Percentiles rank a stretch among this genome's conserved stretches.
These are phyloP conservation scores for Saguinus midas DNA, from an alignment of 2,113 vertebrate species.

Conservation along the genomic window DNA sequence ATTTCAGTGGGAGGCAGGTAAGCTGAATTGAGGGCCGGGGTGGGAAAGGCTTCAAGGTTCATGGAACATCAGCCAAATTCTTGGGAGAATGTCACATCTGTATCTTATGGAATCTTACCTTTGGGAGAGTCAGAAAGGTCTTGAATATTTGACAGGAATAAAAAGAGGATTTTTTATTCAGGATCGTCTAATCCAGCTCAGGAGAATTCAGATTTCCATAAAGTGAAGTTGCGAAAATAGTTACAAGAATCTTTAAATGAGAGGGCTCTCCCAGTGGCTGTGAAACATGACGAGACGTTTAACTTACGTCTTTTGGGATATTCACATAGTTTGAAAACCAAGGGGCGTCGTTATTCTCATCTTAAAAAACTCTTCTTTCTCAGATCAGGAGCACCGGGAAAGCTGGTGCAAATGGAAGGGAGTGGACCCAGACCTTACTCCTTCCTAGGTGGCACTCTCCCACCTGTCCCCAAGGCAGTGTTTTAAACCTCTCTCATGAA, in stretches of 20 bases:
- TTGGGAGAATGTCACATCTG: not conserved
- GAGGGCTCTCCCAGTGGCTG: not conserved
- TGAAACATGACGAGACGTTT: not conserved
- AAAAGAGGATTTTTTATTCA: not conserved
- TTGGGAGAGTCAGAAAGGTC: not conserved
- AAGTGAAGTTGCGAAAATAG: not conserved
- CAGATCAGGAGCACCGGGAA: rapidly evolving
- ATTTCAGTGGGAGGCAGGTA: not conserved
- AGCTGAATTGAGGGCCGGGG: not conserved
- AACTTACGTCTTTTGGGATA: not conserved
- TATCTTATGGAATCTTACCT: slow-evolving; percentile 31
- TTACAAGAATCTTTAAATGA: not conserved
- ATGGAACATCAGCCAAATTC: not conserved
- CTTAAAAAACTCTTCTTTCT: not conserved
- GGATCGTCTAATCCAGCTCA: not conserved
- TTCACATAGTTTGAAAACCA: not conserved
- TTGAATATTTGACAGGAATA: slow-evolving; percentile 30
- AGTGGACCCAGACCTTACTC: not conserved
- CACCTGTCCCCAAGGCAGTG: not conserved
- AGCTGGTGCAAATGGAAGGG: not conserved
- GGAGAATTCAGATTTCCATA: not conserved
- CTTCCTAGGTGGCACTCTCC: not conserved
- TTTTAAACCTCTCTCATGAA: not conserved
- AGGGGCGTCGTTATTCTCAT: not conserved
- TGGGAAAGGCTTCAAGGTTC: not conserved